A percentile compares a stretch with the other conserved stretches of the same genome.
phyloP scores from a whole-genome alignment of 1,140 invertebrate species.

The Chironomus tepperi region DNA sequence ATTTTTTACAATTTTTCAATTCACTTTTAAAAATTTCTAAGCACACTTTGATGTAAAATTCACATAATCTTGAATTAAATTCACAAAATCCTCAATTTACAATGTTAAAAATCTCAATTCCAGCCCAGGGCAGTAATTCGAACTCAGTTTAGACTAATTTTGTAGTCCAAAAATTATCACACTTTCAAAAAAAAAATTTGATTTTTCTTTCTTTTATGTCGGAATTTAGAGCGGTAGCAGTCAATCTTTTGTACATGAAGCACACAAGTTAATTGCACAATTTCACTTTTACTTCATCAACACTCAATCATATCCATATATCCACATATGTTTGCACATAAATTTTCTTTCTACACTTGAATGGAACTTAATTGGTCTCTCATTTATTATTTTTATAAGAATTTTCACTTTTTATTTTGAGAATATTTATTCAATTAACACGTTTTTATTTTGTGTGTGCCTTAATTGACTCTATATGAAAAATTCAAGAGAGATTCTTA shows the following conservation, averaged over 20 bases:
- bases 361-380: too few relatives aligned
- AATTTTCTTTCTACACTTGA: neutral
- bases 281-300: conserved; percentile 11
- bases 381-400: neutral
- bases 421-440: neutral
- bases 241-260: neutral
- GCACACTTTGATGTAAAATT: too few relatives aligned
- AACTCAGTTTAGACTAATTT: neutral
- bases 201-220: neutral
- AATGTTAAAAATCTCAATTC: too few relatives aligned
- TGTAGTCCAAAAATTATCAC: conserved; percentile 1
- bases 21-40: too few relatives aligned
- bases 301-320: neutral
- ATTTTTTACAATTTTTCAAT: too few relatives aligned
- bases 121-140: too few relatives aligned
- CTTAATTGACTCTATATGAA: too few relatives aligned
- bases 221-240: conserved; percentile 11
- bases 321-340: neutral
- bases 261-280: neutral
- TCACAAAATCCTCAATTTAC: too few relatives aligned
- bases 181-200: neutral
- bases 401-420: neutral
- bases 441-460: neutral
- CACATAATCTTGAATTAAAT: too few relatives aligned
- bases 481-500: neutral